Conservation (phyloP, 2,113 vertebrate species). For the Microcebus lehilahytsara region DNA sequence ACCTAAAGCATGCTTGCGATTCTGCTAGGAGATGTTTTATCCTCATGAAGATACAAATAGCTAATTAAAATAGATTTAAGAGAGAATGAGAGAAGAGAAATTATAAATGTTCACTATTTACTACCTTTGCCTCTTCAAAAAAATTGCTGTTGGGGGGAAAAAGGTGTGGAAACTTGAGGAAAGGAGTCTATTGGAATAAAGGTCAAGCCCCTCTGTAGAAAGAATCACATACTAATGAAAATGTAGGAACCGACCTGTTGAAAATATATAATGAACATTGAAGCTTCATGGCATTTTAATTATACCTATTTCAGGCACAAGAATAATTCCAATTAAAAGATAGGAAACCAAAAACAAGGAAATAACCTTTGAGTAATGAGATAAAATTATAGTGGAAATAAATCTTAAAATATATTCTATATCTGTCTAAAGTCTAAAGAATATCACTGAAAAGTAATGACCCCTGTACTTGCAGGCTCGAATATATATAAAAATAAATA, state of each 20-base stretch:
- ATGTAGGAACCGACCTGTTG: background rate
- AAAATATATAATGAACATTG: background rate
- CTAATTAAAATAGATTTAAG: background rate
- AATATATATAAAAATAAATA: background rate
- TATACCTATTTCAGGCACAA: background rate
- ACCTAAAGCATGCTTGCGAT: no score
- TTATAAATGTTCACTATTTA: background rate
- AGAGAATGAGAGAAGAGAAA: background rate
- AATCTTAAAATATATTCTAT: background rate
- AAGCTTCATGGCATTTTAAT: background rate
- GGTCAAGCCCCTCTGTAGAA: background rate
- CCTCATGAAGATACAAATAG: background rate
- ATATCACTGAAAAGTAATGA: background rate
- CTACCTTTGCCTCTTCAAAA: background rate
- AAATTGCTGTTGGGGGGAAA: background rate
- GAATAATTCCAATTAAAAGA: background rate
- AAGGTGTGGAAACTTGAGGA: background rate
- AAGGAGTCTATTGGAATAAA: background rate
- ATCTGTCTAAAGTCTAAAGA: background rate
- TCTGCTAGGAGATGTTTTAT: background rate
- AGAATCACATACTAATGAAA: background rate
- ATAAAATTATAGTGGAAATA: background rate
- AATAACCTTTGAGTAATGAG: background rate
- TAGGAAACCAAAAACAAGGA: background rate
- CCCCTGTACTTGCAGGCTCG: background rate